A percentile compares a stretch with the other conserved stretches of the same genome.
phyloP scores from a whole-genome alignment of 2,888 invertebrate species.

The Lasioglossum morio region DNA sequence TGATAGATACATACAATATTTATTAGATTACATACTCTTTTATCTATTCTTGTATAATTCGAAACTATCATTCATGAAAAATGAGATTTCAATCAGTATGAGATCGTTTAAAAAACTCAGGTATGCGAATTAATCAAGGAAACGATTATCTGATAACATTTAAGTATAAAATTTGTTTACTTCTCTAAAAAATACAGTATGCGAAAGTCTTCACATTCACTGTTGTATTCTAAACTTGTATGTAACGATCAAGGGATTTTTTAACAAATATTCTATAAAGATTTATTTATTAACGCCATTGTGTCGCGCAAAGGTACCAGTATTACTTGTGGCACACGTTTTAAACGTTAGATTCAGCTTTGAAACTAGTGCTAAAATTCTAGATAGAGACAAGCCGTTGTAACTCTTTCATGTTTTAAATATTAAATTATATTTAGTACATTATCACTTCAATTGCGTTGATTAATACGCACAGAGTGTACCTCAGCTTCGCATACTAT shows the following conservation, averaged over 20 bases:
- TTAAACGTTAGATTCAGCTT: constrained; percentile 16
- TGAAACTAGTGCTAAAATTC: constrained; percentile 17
- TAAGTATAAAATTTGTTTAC: background rate
- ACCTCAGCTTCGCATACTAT: constrained; percentile 70
- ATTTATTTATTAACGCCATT: constrained; percentile 15
- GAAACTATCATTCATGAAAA: background rate
- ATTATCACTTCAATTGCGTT: constrained; percentile 57
- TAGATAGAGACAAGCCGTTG: constrained; percentile 4
- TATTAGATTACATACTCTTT: background rate
- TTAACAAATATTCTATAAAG: background rate
- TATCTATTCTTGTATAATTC: background rate
- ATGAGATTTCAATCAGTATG: background rate
- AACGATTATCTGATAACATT: background rate
- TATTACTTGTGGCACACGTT: constrained; percentile 27
- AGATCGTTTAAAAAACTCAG: background rate
- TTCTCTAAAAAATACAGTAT: background rate
- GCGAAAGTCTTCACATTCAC: background rate
- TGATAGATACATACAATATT: constrained; percentile 2
- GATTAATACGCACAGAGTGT: constrained; percentile 71
- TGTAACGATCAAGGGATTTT: background rate
- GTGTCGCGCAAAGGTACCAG: constrained; percentile 24
- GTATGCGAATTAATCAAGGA: background rate
- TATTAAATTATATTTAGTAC: constrained; percentile 55
- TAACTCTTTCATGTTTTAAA: constrained; percentile 31
- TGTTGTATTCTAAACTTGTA: background rate